Conservation (phyloP, 2,113 vertebrate genomes). For the Pelobates fuscus region DNA sequence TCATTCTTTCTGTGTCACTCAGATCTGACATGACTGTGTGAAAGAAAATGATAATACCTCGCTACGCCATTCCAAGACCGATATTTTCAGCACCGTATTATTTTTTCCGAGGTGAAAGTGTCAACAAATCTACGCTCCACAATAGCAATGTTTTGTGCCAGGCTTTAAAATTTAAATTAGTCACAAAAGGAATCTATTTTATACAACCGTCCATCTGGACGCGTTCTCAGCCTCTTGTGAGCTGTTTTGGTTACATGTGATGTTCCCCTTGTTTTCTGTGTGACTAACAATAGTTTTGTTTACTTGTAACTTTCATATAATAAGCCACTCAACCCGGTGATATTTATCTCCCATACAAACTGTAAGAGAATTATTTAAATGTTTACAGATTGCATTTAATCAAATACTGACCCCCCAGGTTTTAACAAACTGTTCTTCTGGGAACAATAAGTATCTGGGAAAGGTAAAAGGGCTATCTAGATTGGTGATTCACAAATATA, state of each 20-base stretch:
- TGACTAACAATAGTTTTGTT: too few relatives aligned
- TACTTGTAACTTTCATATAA: not conserved
- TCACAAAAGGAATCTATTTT: slow-evolving; percentile 19
- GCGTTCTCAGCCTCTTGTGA: slow-evolving; percentile 1
- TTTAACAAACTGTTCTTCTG: too few relatives aligned
- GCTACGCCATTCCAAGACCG: slow-evolving; percentile 10
- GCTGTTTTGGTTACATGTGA: not conserved
- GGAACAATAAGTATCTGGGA: too few relatives aligned
- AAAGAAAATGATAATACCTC: slow-evolving; percentile 43
- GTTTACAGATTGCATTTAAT: too few relatives aligned
- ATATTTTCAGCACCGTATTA: slow-evolving; percentile 42
- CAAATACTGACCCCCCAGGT: too few relatives aligned
- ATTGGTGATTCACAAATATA: too few relatives aligned
- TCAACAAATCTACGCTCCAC: slow-evolving; percentile 18
- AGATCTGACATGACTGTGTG: slow-evolving; percentile 10
- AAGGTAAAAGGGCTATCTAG: too few relatives aligned
- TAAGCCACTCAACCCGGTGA: too few relatives aligned
- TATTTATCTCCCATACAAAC: too few relatives aligned
- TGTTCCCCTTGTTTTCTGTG: not conserved
- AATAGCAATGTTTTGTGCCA: slow-evolving; percentile 27
- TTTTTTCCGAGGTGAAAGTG: slow-evolving; percentile 39
- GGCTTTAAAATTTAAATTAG: slow-evolving; percentile 6
- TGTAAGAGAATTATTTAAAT: too few relatives aligned
- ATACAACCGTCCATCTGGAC: slow-evolving; percentile 20
- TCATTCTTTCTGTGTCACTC: slow-evolving; percentile 30